Conservation (phyloP, 2,797 vertebrate genomes). For the Chaetodon trifasciatus region DNA sequence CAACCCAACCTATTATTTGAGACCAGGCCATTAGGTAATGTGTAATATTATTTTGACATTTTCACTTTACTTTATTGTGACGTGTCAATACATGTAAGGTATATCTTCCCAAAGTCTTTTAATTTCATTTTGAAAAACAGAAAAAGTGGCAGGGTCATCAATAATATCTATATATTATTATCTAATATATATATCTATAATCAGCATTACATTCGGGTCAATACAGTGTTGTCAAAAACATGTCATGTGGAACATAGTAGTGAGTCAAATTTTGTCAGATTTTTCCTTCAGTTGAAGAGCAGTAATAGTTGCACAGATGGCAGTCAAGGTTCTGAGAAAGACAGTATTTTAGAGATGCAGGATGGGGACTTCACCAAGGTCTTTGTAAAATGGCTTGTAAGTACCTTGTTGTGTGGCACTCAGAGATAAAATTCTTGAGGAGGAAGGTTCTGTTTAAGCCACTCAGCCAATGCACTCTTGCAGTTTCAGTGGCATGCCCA, state of each 20-base stretch:
- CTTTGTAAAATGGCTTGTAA: constrained; percentile 3
- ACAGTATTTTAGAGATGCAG: not conserved
- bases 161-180: no score
- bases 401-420: not conserved
- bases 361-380: not conserved
- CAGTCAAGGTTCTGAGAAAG: not conserved
- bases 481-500: not conserved
- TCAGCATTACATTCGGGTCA: not conserved
- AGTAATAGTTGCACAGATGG: not conserved
- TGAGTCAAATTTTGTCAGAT: not conserved
- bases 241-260: no score
- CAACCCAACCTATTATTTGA: no score
- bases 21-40: no score
- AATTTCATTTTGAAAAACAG: no score
- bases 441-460: not conserved
- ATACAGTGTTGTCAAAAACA: not conserved
- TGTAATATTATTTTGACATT: no score
- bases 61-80: no score
- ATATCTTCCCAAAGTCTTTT: no score
- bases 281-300: not conserved
- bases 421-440: constrained; percentile 9
- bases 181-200: no score
- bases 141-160: no score
- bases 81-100: not conserved
- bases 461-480: not conserved